Conservation (phyloP, 2,113 vertebrate species). For the Capreolus pygargus region DNA sequence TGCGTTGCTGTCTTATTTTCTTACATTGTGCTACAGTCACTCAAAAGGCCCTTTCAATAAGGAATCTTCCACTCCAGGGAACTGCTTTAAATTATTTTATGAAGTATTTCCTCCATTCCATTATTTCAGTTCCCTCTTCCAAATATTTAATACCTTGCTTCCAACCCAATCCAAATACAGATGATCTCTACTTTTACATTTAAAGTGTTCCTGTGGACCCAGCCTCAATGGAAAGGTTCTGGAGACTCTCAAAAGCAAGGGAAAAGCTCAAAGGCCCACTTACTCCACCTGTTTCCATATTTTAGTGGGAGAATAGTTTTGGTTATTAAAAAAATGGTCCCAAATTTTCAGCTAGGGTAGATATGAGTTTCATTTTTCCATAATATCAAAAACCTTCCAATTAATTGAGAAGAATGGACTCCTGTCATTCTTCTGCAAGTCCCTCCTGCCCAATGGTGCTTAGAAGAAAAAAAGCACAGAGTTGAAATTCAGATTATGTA, state of each 20-base stretch:
- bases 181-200: background rate
- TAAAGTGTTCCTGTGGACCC: background rate
- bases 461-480: background rate
- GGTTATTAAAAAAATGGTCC: background rate
- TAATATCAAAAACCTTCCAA: background rate
- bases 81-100: slow-evolving; percentile 11
- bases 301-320: background rate
- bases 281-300: background rate
- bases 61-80: background rate
- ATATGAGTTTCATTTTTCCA: background rate
- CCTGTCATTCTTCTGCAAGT: background rate
- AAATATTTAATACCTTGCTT: slow-evolving; percentile 3
- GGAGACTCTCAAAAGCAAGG: background rate
- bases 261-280: background rate
- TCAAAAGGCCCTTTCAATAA: background rate
- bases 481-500: background rate
- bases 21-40: background rate
- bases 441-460: background rate
- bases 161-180: background rate
- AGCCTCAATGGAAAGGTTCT: background rate
- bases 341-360: background rate
- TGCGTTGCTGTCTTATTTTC: background rate
- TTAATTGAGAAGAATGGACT: background rate
- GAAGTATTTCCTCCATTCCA: slow-evolving; percentile 11
- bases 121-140: slow-evolving; percentile 23